Base-by-base conservation (phyloP, 2,113 vertebrate genomes). In the Micronycteris hirsuta region DNA sequence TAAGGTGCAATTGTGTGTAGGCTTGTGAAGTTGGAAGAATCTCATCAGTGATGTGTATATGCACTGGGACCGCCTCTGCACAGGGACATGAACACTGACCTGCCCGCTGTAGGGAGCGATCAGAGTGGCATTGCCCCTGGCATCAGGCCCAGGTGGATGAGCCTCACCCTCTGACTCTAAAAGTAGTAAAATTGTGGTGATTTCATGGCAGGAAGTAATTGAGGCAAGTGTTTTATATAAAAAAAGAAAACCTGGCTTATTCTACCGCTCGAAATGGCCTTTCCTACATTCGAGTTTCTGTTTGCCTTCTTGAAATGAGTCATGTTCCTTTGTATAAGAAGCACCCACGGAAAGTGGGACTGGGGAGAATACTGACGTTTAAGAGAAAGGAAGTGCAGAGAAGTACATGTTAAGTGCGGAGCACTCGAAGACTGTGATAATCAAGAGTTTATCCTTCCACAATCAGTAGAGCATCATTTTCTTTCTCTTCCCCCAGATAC, bases 391-490 rank as follows among this genome's bases (percentile, higher is more conserved):
- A 9, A 28, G 36, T 22, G 9, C 7, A 54, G 7, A 9, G 9
- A 65, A 70, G 67, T 86, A 33, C 95, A 67, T 56, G 52, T 20
- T 0, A 0, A 77, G 19, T 14, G 28, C 68, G 87, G 68, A 95
- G 12, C 54, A 86, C 67, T 86, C 56, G 65, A 0, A n/a, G 26
- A n/a, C 68, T 65, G 49, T 3, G 78, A 19, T 17, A 67, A 20
- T 92, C 76, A 67, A 38, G 11, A 56, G 49, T 89, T 4, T 96
- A 56, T 85, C 63, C 77, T 94, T 94, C 43, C 36, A 58, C 88
- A 96, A 93, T 98, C 96, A 94, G 58, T 73, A 91, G 76, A 93
- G 86, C 96, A 80, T 96, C 91, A 67, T 97, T 82, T 74, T 90
- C 68, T 95, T 89, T 88, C 91, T 91, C 0, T 68, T 93, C 36